Evolutionary conservation across 2,113 vertebrate genomes (phyloP), one percentile per base, ranked within the genome.

Genomic region (Drymodes brunneopygia): DNA sequence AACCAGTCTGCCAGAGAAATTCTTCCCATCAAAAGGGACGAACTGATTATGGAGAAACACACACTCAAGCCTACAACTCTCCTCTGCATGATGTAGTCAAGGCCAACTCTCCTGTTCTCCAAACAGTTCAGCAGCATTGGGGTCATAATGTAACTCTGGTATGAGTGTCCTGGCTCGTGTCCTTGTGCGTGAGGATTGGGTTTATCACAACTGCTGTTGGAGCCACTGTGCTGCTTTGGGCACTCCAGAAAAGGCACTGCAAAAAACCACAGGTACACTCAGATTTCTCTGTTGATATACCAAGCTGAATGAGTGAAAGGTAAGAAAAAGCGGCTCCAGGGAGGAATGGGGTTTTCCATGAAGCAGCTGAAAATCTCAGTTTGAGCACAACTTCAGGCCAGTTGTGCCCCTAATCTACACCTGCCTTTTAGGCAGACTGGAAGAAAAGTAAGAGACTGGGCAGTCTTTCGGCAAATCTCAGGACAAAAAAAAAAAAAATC

Each of bases 141-240:
- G 11, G 15, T 64, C 18, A 25, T 50, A 38, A 31, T 35, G 7
- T 7, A 27, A 57, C 53, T 29, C 11, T 70, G 31, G 22, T 53
- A 21, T 56, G 40, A 57, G 15, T 6, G 8, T 61, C 22, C 18
- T 70, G 24, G 11, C 27, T 73, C 38, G 20, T 50, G 25, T 70
- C 16, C 42, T 61, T 35, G 25, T 35, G 25, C 0, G 0, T 48
- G 36, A 71, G n/a, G 57, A 57, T 0, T 47, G 12, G 31, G 10
- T 6, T 62, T 25, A 23, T 38, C 57, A 42, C 6, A 53, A 2
- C 28, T 20, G 1, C 12, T 28, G 24, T 80, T 53, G 12, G 22
- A 75, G 31, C 29, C 27, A 4, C 61, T 23, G 10, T 56, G n/a
- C 29, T 81, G 18, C 33, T 69, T 20, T 27, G 35, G 45, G 19